Base-by-base conservation (phyloP, 1,140 invertebrate genomes). In the Tachypleus tridentatus region DNA sequence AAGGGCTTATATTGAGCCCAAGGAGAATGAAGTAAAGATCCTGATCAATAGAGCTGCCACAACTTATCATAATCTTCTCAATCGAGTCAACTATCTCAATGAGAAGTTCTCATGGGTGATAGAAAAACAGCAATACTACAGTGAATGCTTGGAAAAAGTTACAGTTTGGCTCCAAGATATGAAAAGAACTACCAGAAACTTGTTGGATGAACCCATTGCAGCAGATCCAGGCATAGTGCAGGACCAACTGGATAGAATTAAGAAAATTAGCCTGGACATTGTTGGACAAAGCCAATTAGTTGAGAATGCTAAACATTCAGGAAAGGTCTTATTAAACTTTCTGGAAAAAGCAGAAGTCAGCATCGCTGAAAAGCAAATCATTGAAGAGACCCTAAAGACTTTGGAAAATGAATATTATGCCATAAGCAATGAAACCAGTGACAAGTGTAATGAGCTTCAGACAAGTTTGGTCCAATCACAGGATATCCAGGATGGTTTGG, bases 381-480 rank as follows among this genome's bases (percentile, higher is more conserved):
- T 97, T 48, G 86, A 93, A 75, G 81, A 86, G 63, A 88, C 89
- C 0, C 85, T 91, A 1, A 76, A 84, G 7, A 86, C 87, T 62
- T 73, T 97, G 4, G 83, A 86, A 67, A 83, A 86, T 51, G 87
- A 89, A 64, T 89, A 93, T 74, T 81, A 80, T 61, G 84, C 90
- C 67, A 73, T 94, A n/a, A 79, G 82, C 59, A 83, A 84, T 64
- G 83, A 84, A 3, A 77, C 93, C n/a, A 82, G 83, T 5, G 84
- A 88, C 5, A 85, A 88, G n/a, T 92, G 91, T 72, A 84, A 87
- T 67, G 83, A 87, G 57, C 77, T 97, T 60, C 92, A 97, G 70
- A 87, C 87, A 0, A 91, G 92, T 0, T 78, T 97, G 52, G 86
- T 93, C 5, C 90, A 95, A 76, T 92, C 90, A 63, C 93, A 97